Evolutionary conservation across 1,140 invertebrate species (phyloP).

Genomic region (Temnothorax curvispinosus): DNA sequence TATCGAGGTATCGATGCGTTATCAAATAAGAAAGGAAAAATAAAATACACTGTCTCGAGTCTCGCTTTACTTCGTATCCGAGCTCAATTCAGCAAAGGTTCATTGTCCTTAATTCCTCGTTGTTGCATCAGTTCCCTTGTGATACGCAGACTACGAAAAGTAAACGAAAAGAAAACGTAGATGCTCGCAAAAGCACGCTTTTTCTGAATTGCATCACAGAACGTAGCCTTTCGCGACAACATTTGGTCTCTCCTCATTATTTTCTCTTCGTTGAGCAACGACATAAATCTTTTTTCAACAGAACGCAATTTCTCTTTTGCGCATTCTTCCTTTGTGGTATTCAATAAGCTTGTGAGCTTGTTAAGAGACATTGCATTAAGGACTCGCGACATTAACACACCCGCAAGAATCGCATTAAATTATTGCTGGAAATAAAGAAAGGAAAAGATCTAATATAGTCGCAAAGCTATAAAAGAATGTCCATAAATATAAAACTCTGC

Average conservation of each 20-base stretch:
- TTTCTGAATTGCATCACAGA: constrained; percentile 28
- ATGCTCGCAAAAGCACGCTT: background rate
- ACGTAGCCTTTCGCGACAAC: constrained; percentile 27
- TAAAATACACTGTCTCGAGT: background rate
- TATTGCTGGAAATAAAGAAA: background rate
- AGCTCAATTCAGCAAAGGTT: constrained; percentile 22
- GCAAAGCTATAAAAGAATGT: constrained; percentile 14
- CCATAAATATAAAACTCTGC: constrained; percentile 11
- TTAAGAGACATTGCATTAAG: constrained; percentile 45
- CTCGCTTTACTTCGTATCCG: background rate
- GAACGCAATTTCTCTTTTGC: constrained; percentile 35
- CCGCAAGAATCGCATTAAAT: constrained; percentile 18
- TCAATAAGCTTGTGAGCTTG: constrained; percentile 33
- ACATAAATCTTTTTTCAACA: constrained; percentile 41
- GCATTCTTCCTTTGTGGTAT: constrained; percentile 8
- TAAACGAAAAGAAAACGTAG: constrained; percentile 10
- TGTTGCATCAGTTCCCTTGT: constrained; percentile 11
- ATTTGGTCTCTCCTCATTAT: constrained; percentile 31
- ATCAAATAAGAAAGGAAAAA: constrained; percentile 45
- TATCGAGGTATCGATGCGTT: constrained; percentile 31
- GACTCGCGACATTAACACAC: background rate
- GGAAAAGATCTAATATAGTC: background rate
- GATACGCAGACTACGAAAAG: constrained; percentile 10
- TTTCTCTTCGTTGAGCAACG: constrained; percentile 36
- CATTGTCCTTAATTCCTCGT: constrained; percentile 12